Percentiles rank a stretch among this genome's conserved stretches.
Conservation (phyloP, 1,140 invertebrate species). For the Scaptodrosophila lebanonensis region DNA sequence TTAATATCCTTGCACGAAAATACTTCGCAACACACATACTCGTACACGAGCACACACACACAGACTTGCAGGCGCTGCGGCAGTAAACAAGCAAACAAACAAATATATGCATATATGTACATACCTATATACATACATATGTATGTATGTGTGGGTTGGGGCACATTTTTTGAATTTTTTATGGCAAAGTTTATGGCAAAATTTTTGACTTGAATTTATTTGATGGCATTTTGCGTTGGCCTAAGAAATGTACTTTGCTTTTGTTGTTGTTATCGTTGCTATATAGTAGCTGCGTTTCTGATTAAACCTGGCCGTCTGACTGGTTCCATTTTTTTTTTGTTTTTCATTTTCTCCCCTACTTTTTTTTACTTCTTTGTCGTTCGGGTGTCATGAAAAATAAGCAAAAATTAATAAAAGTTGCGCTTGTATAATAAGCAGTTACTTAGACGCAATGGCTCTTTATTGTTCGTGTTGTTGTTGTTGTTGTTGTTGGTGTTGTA, state of each 20-base stretch:
- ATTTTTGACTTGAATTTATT: constrained; percentile 71
- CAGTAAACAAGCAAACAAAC: neutral
- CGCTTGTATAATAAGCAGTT: constrained; percentile 57
- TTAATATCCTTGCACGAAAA: constrained; percentile 72
- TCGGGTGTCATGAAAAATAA: constrained; percentile 54
- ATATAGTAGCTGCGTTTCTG: too few species aligned
- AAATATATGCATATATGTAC: neutral
- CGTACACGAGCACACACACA: constrained; percentile 31
- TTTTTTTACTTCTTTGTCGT: neutral
- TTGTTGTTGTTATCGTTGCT: too few species aligned
- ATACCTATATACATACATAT: constrained; percentile 6
- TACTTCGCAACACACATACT: constrained; percentile 19
- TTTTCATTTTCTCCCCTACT: too few species aligned
- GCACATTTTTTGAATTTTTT: constrained; percentile 70
- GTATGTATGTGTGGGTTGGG: constrained; percentile 13
- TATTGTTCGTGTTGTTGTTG: constrained; percentile 20
- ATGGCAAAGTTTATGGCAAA: constrained; percentile 71
- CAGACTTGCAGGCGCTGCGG: neutral
- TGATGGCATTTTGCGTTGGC: constrained; percentile 22
- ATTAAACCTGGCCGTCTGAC: too few species aligned
- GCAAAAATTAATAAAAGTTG: constrained; percentile 69
- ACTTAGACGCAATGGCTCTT: constrained; percentile 14
- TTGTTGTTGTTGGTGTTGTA: constrained; percentile 34
- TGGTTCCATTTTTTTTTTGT: neutral
- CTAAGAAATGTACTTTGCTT: constrained; percentile 22